Base-by-base conservation (phyloP, 2,888 invertebrate genomes). In the Cephus pulcher region DNA sequence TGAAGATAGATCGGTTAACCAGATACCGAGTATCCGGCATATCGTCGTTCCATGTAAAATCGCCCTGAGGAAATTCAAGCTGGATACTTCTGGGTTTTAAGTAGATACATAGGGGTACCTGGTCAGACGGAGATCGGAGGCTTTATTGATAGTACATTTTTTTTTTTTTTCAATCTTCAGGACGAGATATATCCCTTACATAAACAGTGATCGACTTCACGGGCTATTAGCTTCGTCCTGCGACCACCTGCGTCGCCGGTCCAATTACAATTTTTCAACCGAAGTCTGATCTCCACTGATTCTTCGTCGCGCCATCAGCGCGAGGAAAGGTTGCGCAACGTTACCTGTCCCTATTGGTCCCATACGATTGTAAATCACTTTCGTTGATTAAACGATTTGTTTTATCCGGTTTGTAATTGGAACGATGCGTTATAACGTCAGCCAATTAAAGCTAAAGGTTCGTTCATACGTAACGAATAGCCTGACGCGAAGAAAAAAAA, bases 331-430 rank as follows among this genome's bases (percentile, higher is more conserved):
- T 80, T 73, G 79, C 73, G 78, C 75, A 70, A 80, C 40, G 40
- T 40, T 15, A 2, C 23, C 23, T 9, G 56, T 56, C 56, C 56
- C 56, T 56, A 56, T 56, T 2, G 56, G 56, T 56, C 56, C 23
- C 56, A 56, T 56, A 56, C 56, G 56, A 34, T 34, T 80, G 83
- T 86, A 86, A 87, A 87, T 87, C 86, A 86, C 82, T 86, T 85
- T 85, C 83, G 82, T 82, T 85, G 88, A 88, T 88, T 86, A 85
- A 88, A 86, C 84, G 86, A 85, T 87, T 85, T 85, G 83, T 85
- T 82, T 86, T 82, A 81, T 83, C 78, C 83, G 80, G 80, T 82
- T 83, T 81, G 84, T 88, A 86, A 88, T 88, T 88, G 86, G 87
- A 84, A 80, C 84, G 82, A 85, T 85, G 82, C 84, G 84, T 84